These are phyloP conservation scores for Nylanderia fulva DNA, from an alignment of 1,140 invertebrate genomes.

Conservation along the genomic window DNA sequence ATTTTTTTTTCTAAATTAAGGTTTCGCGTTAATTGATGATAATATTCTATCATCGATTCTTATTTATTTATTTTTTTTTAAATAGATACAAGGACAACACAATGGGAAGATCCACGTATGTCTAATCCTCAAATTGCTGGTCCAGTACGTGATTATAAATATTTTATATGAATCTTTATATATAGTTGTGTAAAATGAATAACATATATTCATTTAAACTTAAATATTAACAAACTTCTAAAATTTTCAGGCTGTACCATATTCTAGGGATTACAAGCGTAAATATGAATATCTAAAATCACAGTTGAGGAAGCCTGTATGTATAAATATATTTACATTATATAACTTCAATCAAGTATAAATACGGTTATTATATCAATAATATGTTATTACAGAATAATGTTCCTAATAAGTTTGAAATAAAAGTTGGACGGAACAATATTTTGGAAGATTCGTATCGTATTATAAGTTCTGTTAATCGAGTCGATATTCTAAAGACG, in stretches of 20 bases:
- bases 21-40: not conserved
- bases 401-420: conserved; percentile 99
- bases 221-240: conserved; percentile 7
- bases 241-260: conserved; percentile 93
- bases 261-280: conserved; percentile 99
- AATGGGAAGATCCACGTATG: conserved; percentile 99
- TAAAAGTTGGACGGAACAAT: conserved; percentile 95
- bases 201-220: conserved; percentile 35
- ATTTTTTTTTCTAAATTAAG: conserved; percentile 14
- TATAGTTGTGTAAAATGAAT: conserved; percentile 5
- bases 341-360: not conserved
- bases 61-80: conserved; percentile 64
- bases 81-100: conserved; percentile 96
- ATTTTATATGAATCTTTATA: conserved; percentile 32
- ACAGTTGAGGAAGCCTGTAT: conserved; percentile 97
- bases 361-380: conserved; percentile 36
- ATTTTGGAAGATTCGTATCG: conserved; percentile 98
- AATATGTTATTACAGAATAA: conserved; percentile 91
- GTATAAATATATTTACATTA: conserved; percentile 76
- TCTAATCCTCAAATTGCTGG: conserved; percentile 98
- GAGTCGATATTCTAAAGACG: conserved; percentile 96
- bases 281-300: conserved; percentile 99
- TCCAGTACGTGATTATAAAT: conserved; percentile 88
- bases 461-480: conserved; percentile 94
- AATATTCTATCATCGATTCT: not conserved